Conservation (phyloP, 2,888 invertebrate genomes). For the Periphyllus acericola region DNA sequence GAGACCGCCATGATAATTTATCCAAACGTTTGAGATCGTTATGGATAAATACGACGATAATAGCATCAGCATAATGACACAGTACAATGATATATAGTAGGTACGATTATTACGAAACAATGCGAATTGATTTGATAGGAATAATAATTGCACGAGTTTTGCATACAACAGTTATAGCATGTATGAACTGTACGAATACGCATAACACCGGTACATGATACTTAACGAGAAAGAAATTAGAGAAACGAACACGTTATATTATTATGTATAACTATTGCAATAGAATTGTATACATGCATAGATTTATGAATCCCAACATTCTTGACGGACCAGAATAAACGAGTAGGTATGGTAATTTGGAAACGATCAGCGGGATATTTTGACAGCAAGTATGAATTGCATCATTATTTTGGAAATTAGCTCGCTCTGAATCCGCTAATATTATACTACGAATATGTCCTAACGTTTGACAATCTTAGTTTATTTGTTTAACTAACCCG, state of each 20-base stretch:
- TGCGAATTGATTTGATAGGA: background rate
- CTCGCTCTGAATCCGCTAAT: background rate
- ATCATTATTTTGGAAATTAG: background rate
- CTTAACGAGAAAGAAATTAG: background rate
- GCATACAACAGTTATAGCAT: background rate
- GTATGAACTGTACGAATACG: background rate
- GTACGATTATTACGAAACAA: background rate
- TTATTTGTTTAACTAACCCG: too few species aligned
- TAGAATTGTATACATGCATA: background rate
- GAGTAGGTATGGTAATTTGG: background rate
- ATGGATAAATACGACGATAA: background rate
- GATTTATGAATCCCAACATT: background rate
- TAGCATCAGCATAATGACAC: background rate
- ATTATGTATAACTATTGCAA: background rate
- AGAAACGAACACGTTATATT: background rate
- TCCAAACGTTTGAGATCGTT: background rate
- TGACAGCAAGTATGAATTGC: background rate
- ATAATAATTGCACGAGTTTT: background rate
- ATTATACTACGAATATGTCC: background rate
- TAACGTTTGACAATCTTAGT: background rate
- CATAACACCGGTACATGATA: background rate
- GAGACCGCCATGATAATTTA: background rate
- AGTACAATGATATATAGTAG: background rate
- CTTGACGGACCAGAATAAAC: background rate
- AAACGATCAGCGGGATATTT: too few species aligned